Conservation (phyloP, 1,140 invertebrate genomes). For the Gonioctena quinquepunctata region DNA sequence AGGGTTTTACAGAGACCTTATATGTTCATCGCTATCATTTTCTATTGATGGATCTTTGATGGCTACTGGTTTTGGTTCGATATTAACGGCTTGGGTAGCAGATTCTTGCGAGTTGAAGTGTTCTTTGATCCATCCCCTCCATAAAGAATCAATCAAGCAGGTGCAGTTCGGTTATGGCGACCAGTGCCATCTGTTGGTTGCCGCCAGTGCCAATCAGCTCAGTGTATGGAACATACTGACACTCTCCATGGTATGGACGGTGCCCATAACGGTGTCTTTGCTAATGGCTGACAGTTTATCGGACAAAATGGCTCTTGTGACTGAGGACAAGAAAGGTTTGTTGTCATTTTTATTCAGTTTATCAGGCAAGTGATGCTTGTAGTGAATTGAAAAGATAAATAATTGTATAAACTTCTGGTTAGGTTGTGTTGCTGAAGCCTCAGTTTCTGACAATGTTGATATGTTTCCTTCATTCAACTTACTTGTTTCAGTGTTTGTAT, state of each 20-base stretch:
- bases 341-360: slow-evolving; percentile 26
- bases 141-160: slow-evolving; percentile 52
- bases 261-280: slow-evolving; percentile 59
- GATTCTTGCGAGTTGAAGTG: slow-evolving; percentile 62
- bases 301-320: slow-evolving; percentile 69
- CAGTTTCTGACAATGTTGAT: too few species aligned
- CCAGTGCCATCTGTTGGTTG: slow-evolving; percentile 68
- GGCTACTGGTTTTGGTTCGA: slow-evolving; percentile 71
- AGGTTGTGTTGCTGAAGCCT: too few species aligned
- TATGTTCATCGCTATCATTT: slow-evolving; percentile 65
- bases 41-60: slow-evolving; percentile 78
- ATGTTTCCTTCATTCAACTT: too few species aligned
- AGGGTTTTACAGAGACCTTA: slow-evolving; percentile 66
- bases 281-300: slow-evolving; percentile 66
- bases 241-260: slow-evolving; percentile 64
- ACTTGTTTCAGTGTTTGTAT: slow-evolving; percentile 62
- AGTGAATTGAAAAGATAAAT: background rate
- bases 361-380: background rate
- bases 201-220: slow-evolving; percentile 61
- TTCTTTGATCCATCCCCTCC: slow-evolving; percentile 50
- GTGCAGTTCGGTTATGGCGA: slow-evolving; percentile 67
- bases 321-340: slow-evolving; percentile 64
- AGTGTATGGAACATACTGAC: slow-evolving; percentile 75
- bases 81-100: slow-evolving; percentile 72
- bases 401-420: too few species aligned